These are phyloP conservation scores for Phodopus roborovskii DNA, from an alignment of 2,113 vertebrate genomes.

Conservation along the genomic window DNA sequence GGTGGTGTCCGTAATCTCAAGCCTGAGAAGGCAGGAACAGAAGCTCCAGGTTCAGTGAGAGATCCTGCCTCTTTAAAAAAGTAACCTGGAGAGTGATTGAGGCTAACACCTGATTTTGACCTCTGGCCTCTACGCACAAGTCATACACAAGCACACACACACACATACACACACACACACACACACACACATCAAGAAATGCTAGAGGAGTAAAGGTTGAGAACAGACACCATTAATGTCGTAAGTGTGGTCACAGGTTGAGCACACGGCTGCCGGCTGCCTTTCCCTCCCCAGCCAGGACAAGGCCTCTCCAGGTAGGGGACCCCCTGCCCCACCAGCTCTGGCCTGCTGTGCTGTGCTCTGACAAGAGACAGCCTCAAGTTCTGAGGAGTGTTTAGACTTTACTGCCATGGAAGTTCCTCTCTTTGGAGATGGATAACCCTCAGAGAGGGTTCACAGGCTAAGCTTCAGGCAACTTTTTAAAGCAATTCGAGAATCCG, in stretches of 20 bases:
- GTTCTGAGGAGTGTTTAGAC: not conserved
- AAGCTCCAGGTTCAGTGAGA: not conserved
- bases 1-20: not conserved
- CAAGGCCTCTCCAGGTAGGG: not conserved
- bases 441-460: not conserved
- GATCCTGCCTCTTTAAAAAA: not conserved
- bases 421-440: not conserved
- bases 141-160: not conserved
- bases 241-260: not conserved
- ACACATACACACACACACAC: not conserved
- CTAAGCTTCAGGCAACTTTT: not conserved
- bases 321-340: not conserved
- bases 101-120: not conserved
- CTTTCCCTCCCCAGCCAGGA: not conserved
- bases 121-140: not conserved
- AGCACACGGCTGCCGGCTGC: too few relatives aligned
- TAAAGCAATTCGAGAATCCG: constrained; percentile 17
- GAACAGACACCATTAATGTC: not conserved
- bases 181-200: not conserved
- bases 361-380: not conserved
- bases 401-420: not conserved
- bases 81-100: not conserved
- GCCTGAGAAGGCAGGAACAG: not conserved
- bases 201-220: not conserved
- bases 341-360: not conserved